phyloP scores from a whole-genome alignment of 2,113 vertebrate genomes.

The Lates calcarifer region DNA sequence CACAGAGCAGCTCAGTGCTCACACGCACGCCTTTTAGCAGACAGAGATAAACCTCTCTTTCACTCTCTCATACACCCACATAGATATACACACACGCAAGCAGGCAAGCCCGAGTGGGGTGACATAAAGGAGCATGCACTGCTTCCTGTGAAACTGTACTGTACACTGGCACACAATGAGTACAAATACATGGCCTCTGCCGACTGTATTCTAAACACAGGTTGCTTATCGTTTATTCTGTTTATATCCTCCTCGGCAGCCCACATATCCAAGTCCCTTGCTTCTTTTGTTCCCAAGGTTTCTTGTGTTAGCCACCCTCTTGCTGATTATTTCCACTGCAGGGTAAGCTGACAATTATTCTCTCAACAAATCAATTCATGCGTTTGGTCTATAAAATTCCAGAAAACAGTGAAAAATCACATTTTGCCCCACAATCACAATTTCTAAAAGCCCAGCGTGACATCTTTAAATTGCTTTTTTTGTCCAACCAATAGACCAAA shows the following conservation, averaged over 20 bases:
- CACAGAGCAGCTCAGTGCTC: slow-evolving; percentile 72
- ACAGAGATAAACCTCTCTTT: slow-evolving; percentile 78
- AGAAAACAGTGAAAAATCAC: no score
- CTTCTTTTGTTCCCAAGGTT: background rate
- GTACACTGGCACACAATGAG: slow-evolving; percentile 35
- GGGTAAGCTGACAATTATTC: background rate
- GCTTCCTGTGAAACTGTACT: slow-evolving; percentile 67
- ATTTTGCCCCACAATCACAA: no score
- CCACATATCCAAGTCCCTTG: background rate
- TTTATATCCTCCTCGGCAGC: background rate
- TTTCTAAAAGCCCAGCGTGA: background rate
- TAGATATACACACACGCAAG: slow-evolving; percentile 61
- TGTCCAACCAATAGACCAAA: no score
- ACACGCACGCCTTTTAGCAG: slow-evolving; percentile 78
- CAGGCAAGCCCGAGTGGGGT: slow-evolving; percentile 58
- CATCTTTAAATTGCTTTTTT: background rate
- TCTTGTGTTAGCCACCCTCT: background rate
- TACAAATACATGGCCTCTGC: background rate
- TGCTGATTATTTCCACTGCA: background rate
- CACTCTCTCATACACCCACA: slow-evolving; percentile 60
- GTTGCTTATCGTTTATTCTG: background rate
- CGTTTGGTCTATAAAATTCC: background rate
- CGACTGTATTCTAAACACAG: slow-evolving; percentile 39
- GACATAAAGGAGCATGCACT: slow-evolving; percentile 70
- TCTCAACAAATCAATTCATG: background rate